phyloP scores from a whole-genome alignment of 2,797 vertebrate species.

The Pseudochromis fuscus region DNA sequence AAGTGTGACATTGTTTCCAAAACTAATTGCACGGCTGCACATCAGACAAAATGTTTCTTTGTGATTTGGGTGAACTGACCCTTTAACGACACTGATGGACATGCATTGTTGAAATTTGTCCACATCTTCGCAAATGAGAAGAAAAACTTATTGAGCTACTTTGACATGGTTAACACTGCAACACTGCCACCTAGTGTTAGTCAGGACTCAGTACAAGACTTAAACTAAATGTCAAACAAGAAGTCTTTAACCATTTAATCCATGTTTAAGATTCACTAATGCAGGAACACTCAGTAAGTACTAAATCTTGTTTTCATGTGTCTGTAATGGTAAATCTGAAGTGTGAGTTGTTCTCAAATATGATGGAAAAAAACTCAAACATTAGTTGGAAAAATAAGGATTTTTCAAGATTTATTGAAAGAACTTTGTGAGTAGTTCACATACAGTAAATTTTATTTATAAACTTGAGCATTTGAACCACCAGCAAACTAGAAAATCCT shows the following conservation, averaged over 20 bases:
- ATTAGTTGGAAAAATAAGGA: too few species aligned
- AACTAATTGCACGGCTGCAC: neutral
- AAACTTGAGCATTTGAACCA: neutral
- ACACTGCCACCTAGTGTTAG: conserved; percentile 68
- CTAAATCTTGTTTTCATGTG: too few species aligned
- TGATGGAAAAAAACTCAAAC: too few species aligned
- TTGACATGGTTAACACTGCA: conserved; percentile 50
- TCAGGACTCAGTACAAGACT: conserved; percentile 11
- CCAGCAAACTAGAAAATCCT: neutral
- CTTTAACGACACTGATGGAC: neutral
- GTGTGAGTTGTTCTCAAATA: too few species aligned
- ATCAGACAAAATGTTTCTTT: neutral
- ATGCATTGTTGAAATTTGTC: neutral
- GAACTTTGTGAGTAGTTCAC: too few species aligned
- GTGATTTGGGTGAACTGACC: neutral
- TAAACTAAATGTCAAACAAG: neutral
- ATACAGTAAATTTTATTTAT: too few species aligned
- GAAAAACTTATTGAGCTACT: neutral
- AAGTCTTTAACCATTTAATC: too few species aligned
- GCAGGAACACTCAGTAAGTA: too few species aligned
- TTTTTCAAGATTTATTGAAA: too few species aligned
- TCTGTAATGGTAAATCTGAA: too few species aligned
- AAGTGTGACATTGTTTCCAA: too few species aligned
- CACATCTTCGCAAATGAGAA: neutral
- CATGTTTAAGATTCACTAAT: too few species aligned